phyloP scores from a whole-genome alignment of 2,797 vertebrate genomes.

The Echiichthys vipera region DNA sequence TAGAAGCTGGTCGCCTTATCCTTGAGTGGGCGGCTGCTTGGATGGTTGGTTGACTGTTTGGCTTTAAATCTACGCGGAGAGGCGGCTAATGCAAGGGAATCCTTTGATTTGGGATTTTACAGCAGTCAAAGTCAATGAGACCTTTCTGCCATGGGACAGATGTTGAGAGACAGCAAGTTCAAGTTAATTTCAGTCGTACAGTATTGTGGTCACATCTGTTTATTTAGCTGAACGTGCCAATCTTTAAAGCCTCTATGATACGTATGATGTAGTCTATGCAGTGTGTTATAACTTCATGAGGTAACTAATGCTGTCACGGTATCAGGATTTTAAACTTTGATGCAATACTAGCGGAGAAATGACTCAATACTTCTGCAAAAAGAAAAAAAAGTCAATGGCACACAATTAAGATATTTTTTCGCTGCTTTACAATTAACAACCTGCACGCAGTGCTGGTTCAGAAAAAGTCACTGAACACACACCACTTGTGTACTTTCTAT shows the following conservation, averaged over 20 bases:
- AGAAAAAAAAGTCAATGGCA: no score
- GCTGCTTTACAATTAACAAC: no score
- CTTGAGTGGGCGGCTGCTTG: slow-evolving; percentile 44
- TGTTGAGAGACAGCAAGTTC: slow-evolving; percentile 61
- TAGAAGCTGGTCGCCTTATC: slow-evolving; percentile 45
- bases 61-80: slow-evolving; percentile 61
- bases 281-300: no score
- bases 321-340: no score
- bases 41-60: slow-evolving; percentile 37
- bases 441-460: no score
- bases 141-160: slow-evolving; percentile 57
- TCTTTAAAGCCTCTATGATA: not conserved
- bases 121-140: slow-evolving; percentile 56
- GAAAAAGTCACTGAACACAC: no score
- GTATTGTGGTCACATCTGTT: slow-evolving; percentile 51
- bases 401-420: no score
- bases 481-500: no score
- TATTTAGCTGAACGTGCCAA: slow-evolving; percentile 13
- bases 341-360: no score
- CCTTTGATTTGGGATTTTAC: slow-evolving; percentile 71
- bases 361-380: no score
- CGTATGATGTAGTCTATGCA: not conserved
- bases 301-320: no score
- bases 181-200: slow-evolving; percentile 56
- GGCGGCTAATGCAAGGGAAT: slow-evolving; percentile 67